Evolutionary conservation across 2,797 vertebrate genomes (phyloP).

Genomic region (Pagetopsis macropterus): DNA sequence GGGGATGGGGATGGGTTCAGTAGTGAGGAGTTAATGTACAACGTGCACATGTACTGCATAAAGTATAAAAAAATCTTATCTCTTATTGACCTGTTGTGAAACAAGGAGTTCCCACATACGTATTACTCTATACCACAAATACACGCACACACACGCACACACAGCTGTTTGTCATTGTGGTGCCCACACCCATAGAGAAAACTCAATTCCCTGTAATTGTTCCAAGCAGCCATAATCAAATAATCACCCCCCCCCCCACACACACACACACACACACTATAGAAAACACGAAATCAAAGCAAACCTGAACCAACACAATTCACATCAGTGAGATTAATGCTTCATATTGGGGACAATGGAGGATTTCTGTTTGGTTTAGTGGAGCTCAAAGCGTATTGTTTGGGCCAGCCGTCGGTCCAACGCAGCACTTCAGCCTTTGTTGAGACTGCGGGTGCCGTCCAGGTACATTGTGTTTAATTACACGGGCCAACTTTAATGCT

Average conservation of each 20-base stretch:
- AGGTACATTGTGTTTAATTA: conserved; percentile 51
- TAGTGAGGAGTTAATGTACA: neutral
- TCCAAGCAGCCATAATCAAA: conserved; percentile 34
- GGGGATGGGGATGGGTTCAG: neutral
- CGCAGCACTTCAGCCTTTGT: conserved; percentile 31
- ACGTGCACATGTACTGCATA: neutral
- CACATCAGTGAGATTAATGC: conserved; percentile 12
- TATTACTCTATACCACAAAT: conserved; percentile 4
- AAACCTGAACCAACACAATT: conserved; percentile 41
- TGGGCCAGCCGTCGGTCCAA: conserved; percentile 17
- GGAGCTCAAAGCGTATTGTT: neutral
- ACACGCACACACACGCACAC: conserved; percentile 4
- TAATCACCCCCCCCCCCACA: neutral
- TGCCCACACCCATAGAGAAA: conserved; percentile 63
- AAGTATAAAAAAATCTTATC: conserved; percentile 4
- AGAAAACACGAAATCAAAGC: conserved; percentile 55
- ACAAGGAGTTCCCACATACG: conserved; percentile 36
- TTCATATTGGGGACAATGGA: conserved; percentile 12
- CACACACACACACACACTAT: conserved; percentile 8
- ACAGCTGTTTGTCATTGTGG: conserved; percentile 37
- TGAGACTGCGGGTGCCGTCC: conserved; percentile 49
- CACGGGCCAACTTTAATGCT: conserved; percentile 41
- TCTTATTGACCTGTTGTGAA: conserved; percentile 36
- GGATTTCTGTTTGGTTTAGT: conserved; percentile 7
- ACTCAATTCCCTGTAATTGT: conserved; percentile 55